Conservation (phyloP, 2,797 vertebrate genomes). For the Sarcoramphus papa region DNA sequence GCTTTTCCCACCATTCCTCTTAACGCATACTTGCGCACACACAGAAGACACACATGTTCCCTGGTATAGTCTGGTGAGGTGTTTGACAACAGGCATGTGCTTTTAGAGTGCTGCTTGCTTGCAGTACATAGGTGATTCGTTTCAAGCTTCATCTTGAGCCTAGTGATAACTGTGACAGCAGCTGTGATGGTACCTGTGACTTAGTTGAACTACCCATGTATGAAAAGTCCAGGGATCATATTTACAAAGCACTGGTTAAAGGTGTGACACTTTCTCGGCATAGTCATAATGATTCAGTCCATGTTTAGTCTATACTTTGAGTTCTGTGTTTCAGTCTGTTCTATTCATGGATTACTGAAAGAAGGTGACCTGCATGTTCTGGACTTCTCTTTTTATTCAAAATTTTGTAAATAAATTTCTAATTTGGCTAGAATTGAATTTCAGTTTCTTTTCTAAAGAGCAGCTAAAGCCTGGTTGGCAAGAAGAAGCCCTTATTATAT, state of each 20-base stretch:
- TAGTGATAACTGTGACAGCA: not conserved
- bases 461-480: not conserved
- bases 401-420: not conserved
- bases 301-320: not conserved
- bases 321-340: not conserved
- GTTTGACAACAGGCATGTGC: not conserved
- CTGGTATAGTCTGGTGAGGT: not conserved
- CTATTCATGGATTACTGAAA: not conserved
- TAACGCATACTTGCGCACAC: not conserved
- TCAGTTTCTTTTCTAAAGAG: not conserved
- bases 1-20: not conserved
- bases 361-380: not conserved
- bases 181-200: not conserved
- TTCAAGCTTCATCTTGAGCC: not conserved
- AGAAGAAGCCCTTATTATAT: not conserved
- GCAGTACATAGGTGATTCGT: not conserved
- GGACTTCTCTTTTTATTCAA: not conserved
- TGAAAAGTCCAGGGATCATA: not conserved
- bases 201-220: not conserved
- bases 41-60: not conserved
- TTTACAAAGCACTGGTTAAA: not conserved
- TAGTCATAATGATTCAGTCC: not conserved
- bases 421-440: not conserved
- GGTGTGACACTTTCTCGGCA: not conserved
- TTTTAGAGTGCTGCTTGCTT: not conserved